Conservation (phyloP, 23 tunicate genomes). For the Halocynthia roretzi region DNA sequence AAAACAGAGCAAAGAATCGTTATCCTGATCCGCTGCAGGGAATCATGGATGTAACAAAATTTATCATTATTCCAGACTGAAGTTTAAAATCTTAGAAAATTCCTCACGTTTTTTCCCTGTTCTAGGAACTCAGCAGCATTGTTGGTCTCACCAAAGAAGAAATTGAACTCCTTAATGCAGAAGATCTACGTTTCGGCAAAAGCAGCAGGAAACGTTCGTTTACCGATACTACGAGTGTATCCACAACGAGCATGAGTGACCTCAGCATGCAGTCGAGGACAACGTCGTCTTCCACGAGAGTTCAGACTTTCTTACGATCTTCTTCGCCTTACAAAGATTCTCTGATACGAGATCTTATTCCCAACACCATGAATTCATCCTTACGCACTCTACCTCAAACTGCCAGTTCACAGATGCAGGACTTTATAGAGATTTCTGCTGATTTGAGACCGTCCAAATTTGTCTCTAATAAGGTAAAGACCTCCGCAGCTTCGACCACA, state of each 20-base stretch:
- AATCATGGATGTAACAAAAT: neutral
- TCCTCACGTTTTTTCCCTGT: neutral
- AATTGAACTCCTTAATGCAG: conserved; percentile 46
- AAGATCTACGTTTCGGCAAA: neutral
- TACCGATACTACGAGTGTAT: conserved; percentile 7
- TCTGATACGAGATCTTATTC: neutral
- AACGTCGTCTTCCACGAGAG: conserved; percentile 3
- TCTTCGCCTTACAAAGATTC: conserved; percentile 13
- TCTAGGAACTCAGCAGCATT: conserved; percentile 54
- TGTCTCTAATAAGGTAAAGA: conserved; percentile 1
- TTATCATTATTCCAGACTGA: neutral
- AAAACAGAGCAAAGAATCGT: neutral
- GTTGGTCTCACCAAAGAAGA: conserved; percentile 80
- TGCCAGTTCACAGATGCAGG: neutral
- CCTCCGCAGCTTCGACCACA: conserved; percentile 10
- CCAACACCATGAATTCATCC: neutral
- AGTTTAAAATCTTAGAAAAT: neutral
- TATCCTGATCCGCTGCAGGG: neutral
- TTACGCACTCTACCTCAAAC: neutral
- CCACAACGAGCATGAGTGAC: conserved; percentile 15
- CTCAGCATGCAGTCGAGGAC: conserved; percentile 3
- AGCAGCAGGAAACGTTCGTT: neutral
- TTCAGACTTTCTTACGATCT: conserved; percentile 2
- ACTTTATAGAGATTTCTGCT: conserved; percentile 2
- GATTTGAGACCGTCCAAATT: conserved; percentile 13